Conservation (phyloP, 2,888 invertebrate genomes). For the Melieria picta region DNA sequence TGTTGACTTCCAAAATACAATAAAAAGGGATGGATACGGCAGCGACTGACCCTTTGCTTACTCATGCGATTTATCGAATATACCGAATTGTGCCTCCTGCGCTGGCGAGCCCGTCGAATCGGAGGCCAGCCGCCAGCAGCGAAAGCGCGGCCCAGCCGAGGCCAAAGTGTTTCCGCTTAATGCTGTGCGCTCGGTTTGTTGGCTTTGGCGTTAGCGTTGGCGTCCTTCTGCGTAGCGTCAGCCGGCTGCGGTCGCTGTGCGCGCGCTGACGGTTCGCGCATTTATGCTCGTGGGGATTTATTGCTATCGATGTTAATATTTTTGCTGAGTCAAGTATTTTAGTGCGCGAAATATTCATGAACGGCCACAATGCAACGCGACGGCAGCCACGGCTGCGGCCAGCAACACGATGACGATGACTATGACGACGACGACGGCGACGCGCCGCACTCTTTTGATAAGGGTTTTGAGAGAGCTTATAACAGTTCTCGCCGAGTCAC, state of each 20-base stretch:
- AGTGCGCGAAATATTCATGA: constrained; percentile 29
- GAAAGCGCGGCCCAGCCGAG: constrained; percentile 4
- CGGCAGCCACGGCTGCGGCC: too few species aligned
- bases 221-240: not conserved
- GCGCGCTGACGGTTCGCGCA: constrained; percentile 21
- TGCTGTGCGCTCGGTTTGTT: constrained; percentile 2
- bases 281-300: constrained; percentile 29
- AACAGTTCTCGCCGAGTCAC: not conserved
- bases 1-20: constrained; percentile 32
- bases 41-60: constrained; percentile 32
- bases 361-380: not conserved
- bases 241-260: not conserved
- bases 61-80: constrained; percentile 32
- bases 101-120: not conserved
- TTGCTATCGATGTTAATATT: constrained; percentile 34
- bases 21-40: constrained; percentile 4
- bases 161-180: constrained; percentile 19
- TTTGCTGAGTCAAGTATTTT: constrained; percentile 31
- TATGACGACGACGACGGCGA: not conserved
- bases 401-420: too few species aligned
- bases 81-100: constrained; percentile 12
- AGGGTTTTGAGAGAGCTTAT: not conserved
- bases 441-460: constrained; percentile 13
- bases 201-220: not conserved
- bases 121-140: not conserved